Evolutionary conservation across 1,140 invertebrate species (phyloP).

Genomic region (Luehdorfia chinensis): DNA sequence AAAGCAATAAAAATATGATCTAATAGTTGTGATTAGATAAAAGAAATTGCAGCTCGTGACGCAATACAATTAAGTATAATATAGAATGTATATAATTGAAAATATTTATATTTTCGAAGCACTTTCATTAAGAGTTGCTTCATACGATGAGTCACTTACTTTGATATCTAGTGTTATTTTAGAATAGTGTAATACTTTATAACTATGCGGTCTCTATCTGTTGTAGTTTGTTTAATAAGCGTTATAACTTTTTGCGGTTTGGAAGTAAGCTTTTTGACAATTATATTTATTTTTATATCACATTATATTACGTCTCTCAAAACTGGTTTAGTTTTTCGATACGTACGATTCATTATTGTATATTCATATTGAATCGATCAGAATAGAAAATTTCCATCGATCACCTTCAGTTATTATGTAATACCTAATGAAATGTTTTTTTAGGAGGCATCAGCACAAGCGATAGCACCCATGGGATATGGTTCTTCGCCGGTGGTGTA

Average conservation of each 20-base stretch:
- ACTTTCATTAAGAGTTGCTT: constrained; percentile 10
- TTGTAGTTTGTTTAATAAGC: background rate
- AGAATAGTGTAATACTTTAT: constrained; percentile 6
- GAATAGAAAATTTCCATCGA: too few relatives aligned
- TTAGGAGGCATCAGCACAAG: constrained; percentile 24
- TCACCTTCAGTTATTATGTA: background rate
- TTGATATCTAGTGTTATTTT: constrained; percentile 16
- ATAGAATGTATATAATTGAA: constrained; percentile 13
- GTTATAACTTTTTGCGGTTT: background rate
- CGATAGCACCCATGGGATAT: constrained; percentile 25
- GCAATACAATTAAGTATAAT: constrained; percentile 7
- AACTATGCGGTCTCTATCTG: constrained; percentile 6
- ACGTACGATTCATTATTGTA: too few relatives aligned
- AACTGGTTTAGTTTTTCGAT: too few relatives aligned
- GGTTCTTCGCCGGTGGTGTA: constrained; percentile 25
- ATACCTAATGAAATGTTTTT: background rate
- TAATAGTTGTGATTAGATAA: constrained; percentile 15
- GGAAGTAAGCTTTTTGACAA: constrained; percentile 4
- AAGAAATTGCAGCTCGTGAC: background rate
- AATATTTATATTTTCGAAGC: constrained; percentile 14
- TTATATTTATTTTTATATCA: too few relatives aligned
- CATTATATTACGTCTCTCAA: too few relatives aligned
- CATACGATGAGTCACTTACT: constrained; percentile 9
- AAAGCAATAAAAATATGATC: constrained; percentile 5
- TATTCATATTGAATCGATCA: too few relatives aligned